Evolutionary conservation across 2,888 invertebrate species (phyloP), one percentile per base, ranked within the genome.

Genomic region (Schrankia costaestrigalis): DNA sequence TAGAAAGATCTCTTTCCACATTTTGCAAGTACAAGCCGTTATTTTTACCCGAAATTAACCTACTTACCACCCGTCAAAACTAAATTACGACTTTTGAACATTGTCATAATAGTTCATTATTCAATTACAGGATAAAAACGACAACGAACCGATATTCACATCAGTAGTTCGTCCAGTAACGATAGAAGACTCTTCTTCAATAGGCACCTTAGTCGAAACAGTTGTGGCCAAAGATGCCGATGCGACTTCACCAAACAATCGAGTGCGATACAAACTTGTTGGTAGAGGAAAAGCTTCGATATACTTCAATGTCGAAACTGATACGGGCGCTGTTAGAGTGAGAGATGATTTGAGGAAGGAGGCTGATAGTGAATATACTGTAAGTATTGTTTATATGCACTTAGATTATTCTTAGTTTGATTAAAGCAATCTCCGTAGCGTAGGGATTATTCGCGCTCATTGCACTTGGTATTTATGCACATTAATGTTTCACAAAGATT

Each of bases 221-320:
- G 91, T 97, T 25, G 86, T 91, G 0, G 97, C 97, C 0, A 90
- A 91, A 0, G 97, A 97, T 75, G 91, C 92, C 0, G 97, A 97
- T 80, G 95, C 95, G 4, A 94, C 95, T 0, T 86, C 95, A 0
- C 96, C 96, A 0, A 95, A 94, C 56, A 96, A 96, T 78, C 92
- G 94, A 65, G 86, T 91, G 1, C 84, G 91, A 0, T 97, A 96
- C 67, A 95, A 95, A 69, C 89, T 97, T 31, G 93, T 93, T 3
- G 96, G 96, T 0, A 86, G 94, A 11, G 94, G 94, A 11, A 94
- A 95, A 66, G 93, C 96, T 0, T 89, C 91, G 0, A 94, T 94
- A 58, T 97, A 95, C 74, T 97, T 97, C 87, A 93, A 94, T 53
- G 93, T 97, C 4, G 95, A 97, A 71, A 91, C 94, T 0, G 95